Base-by-base conservation (phyloP, 2,888 invertebrate species). In the Pheosia tremula region DNA sequence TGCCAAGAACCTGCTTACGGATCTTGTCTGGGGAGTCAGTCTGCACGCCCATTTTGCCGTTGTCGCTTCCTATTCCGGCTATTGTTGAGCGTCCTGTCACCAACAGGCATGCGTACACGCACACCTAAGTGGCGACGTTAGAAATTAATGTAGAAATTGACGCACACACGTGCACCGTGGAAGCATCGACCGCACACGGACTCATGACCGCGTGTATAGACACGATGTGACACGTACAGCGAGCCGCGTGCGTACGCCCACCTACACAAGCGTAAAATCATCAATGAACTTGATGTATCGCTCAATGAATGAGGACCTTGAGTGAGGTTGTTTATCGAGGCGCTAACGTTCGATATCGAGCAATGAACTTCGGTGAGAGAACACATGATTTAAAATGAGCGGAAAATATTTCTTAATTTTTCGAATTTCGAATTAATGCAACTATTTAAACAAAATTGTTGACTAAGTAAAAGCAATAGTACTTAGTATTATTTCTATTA, bases 61-160 rank as follows among this genome's bases (percentile, higher is more conserved):
- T 81, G 86, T 82, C 85, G 87, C 90, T 91, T 91, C 91, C 92
- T 90, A 91, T 91, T 92, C 91, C 92, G 91, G 91, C 91, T 89
- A 91, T 91, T 92, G 92, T 92, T 87, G 85, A 82, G 87, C 90
- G 89, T 90, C 90, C 90, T 90, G 91, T 87, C 83, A 78, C 81
- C 75, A 81, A 81, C 80, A 82, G 79, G 81, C 82, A 83, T 85
- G 81, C 83, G 83, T 84, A 78, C 79, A 82, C 81, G 78, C 84
- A 83, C 81, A 85, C 80, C 75, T 54, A 57, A 41, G 43, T 39
- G 47, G 52, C 62, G 64, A 59, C 70, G 62, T 67, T 78, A 77
- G 71, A 73, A 76, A 73, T 79, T 69, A 69, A 71, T 70, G 67
- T 72, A 71, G 64, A 72, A 66, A 73, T 72, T 68, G 63, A 68